A percentile compares a stretch with the other conserved stretches of the same genome.
phyloP scores from a whole-genome alignment of 2,888 invertebrate genomes.

The Yponomeuta malinellus region DNA sequence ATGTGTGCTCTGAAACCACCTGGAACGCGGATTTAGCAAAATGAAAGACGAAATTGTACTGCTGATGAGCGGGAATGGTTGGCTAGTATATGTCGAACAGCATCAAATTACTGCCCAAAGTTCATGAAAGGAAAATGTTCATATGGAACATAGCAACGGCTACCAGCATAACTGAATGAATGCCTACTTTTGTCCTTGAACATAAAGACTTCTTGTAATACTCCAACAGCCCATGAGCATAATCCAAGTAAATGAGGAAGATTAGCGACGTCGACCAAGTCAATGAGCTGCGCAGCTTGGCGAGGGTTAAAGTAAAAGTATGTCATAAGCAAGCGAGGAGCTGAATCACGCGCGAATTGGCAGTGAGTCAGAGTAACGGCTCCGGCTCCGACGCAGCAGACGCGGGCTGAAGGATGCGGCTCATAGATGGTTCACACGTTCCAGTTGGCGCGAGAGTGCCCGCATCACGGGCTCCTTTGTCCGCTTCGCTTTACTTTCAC shows the following conservation, averaged over 20 bases:
- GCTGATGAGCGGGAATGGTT: neutral
- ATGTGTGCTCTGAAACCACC: neutral
- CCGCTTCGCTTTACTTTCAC: neutral
- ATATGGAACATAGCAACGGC: neutral
- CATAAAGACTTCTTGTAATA: neutral
- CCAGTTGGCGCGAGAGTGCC: neutral
- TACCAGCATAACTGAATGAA: neutral
- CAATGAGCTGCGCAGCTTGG: constrained; percentile 4
- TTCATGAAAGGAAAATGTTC: too few species aligned
- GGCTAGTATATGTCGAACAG: too few species aligned
- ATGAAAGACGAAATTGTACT: neutral
- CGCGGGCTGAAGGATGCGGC: constrained; percentile 19
- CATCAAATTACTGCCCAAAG: too few species aligned
- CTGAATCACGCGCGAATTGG: constrained; percentile 13
- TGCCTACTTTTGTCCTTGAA: neutral
- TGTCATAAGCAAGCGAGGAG: constrained; percentile 10
- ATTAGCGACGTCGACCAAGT: neutral
- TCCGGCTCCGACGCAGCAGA: neutral
- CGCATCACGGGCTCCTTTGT: neutral
- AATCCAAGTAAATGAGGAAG: neutral
- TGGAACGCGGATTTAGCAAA: neutral
- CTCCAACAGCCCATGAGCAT: neutral
- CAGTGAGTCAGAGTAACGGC: constrained; percentile 16
- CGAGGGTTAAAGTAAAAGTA: constrained; percentile 15
- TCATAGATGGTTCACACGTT: constrained; percentile 15